These are phyloP conservation scores for Harpalus rubripes DNA, from an alignment of 2,888 invertebrate species.

Conservation along the genomic window DNA sequence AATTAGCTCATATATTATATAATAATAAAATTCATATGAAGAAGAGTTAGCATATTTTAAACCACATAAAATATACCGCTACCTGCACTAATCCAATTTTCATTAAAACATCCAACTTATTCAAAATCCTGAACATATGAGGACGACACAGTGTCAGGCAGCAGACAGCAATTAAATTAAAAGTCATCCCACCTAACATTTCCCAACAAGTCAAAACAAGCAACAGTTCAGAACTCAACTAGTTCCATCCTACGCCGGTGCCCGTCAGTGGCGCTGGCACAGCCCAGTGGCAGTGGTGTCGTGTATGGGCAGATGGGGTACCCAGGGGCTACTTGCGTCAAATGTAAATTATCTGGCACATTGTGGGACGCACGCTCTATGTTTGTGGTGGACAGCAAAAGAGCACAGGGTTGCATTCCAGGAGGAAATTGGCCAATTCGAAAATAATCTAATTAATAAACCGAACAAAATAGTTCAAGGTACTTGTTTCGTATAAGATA, in stretches of 20 bases:
- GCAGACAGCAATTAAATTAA: conserved; percentile 31
- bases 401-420: neutral
- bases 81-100: neutral
- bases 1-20: too few relatives aligned
- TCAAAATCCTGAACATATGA: conserved; percentile 28
- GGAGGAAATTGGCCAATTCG: conserved; percentile 10
- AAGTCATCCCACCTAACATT: conserved; percentile 39
- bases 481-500: too few relatives aligned
- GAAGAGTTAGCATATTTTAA: neutral
- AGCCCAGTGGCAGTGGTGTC: conserved; percentile 27
- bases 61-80: neutral
- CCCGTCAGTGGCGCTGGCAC: conserved; percentile 20
- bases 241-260: conserved; percentile 10
- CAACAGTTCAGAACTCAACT: conserved; percentile 53
- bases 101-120: conserved; percentile 11
- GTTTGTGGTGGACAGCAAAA: conserved; percentile 12
- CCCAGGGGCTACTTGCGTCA: conserved; percentile 3
- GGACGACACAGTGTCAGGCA: neutral
- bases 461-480: too few relatives aligned
- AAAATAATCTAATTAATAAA: too few relatives aligned
- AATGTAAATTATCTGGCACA: conserved; percentile 50
- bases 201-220: conserved; percentile 45
- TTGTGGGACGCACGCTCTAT: conserved; percentile 11
- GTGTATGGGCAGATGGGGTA: neutral
- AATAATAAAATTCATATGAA: neutral